Base-by-base conservation (phyloP, 2,797 vertebrate genomes). In the Peromyscus attwateri region DNA sequence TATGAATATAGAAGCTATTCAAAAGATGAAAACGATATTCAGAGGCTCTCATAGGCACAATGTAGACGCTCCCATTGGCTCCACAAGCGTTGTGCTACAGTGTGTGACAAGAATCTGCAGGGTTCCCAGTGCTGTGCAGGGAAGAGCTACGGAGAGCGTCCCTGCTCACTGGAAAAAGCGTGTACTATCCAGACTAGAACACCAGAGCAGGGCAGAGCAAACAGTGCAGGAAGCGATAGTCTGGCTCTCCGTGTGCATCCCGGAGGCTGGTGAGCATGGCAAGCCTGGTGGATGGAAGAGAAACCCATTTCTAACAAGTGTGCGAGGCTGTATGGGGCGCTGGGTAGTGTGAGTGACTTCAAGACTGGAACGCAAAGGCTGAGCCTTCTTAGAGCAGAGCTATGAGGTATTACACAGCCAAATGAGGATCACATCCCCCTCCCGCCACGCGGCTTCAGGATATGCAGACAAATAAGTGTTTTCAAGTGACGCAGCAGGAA, bases 11-110 rank as follows among this genome's bases (percentile, higher is more conserved):
- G 94, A 98, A 98, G 97, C 93, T 97, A 97, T 97, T 98, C 97
- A 97, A 98, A 97, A 95, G 96, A 94, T 10, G 40, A 96, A 98
- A 97, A 95, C 1, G 11, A 87, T 96, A 94, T 94, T 83, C 97
- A 94, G 83, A 92, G 84, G 96, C 64, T 87, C 25, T 93, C 87
- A 49, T 77, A 98, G 94, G 96, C 95, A 97, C 97, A 81, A 89
- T 82, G 83, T 90, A 87, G 93, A 95, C 77, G 82, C 94, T 97
- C 93, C 88, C 84, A 96, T 90, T 97, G 97, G 93, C 93, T 98
- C 97, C 97, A 96, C 97, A 98, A 98, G 97, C 96, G 96, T 97
- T 80, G 97, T 66, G 96, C 96, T 90, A 91, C 88, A 96, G 95
- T 64, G 80, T 64, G 80, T 97, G 96, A 98, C 96, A 97, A 98